Evolutionary conservation across 35 echinoderm and acorn worm genomes (phyloP), one percentile per base, ranked within the genome.

Genomic region (Stichopus chloronotus): DNA sequence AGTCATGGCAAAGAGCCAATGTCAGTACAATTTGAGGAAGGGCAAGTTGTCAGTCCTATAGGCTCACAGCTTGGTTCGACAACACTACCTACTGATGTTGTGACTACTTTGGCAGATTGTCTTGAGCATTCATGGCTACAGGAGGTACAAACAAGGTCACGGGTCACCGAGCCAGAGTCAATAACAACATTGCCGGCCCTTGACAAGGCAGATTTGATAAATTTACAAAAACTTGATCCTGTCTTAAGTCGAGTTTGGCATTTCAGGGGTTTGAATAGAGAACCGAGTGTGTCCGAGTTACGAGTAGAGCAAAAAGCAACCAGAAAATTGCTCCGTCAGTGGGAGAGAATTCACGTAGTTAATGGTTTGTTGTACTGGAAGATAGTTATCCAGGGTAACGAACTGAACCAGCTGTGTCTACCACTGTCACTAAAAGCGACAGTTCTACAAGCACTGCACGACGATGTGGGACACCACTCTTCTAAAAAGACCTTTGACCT

Each of bases 361-460:
- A 25, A 90, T 65, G 87, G 61, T 65, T 55, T 69, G 16, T 25
- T 90, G 56, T 90, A 90, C 25, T 8, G 87, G 13, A 69, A 55
- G 16, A 53, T 90, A 2, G 10, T 19, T 72, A 17, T 19, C 10
- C 19, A 23, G 7, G 87, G 87, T 8, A 6, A 25, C 7, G 60
- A 72, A 16, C 57, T 90, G 7, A 61, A 20, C 7, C 87, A 90
- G 60, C 87, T 90, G 60, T n/a, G n/a, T n/a, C n/a, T n/a, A n/a
- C n/a, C n/a, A n/a, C n/a, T n/a, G n/a, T n/a, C n/a, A n/a, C n/a
- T n/a, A n/a, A n/a, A n/a, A n/a, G n/a, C n/a, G n/a, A n/a, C n/a
- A n/a, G n/a, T n/a, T n/a, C n/a, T n/a, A n/a, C n/a, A n/a, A n/a
- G n/a, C n/a, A n/a, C n/a, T n/a, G n/a, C n/a, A n/a, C n/a, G n/a